Evolutionary conservation across 2,888 invertebrate species (phyloP), one percentile per base, ranked within the genome.

Genomic region (Xestia rhomboidea): DNA sequence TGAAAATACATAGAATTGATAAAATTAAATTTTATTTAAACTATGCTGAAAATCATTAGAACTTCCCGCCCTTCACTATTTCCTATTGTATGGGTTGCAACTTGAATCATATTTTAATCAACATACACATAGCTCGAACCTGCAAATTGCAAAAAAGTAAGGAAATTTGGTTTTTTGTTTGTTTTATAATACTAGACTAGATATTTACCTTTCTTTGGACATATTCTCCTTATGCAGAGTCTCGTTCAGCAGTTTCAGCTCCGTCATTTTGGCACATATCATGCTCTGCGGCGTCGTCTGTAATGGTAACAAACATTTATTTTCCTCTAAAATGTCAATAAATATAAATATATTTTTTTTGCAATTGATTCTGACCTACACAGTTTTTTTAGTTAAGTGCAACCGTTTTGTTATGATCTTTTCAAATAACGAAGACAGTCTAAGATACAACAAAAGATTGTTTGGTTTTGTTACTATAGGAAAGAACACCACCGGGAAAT

Each of bases 151-250:
- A 21, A 49, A 49, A 15, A 27, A 18, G 18, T 46, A 46, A 46
- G 46, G 6, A 4, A 21, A 7, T 21, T 21, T 49, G 7, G 10
- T 4, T 21, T 34, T 21, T 11, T 11, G 34, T 21, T 21, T 34
- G 10, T 62, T 62, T 24, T 24, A 27, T 54, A 27, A 57, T 57
- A 0, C 7, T 7, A 7, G 7, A 10, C 7, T 8, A 8, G 38
- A 63, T n/a, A 41, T n/a, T n/a, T 4, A 96, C 96, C 95, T 95
- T 51, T 96, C 95, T 81, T 95, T 95, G 3, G 90, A 84, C 21
- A 91, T 57, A 62, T 93, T 95, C 73, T 96, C 95, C 68, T 93
- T 94, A 73, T 92, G 92, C 70, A 96, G 85, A 0, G 91, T 73
- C 13, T 96, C 96, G 77, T 93, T 95, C 49, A 92, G 51, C 10